phyloP scores from a whole-genome alignment of 2,888 invertebrate genomes.

The Blastobasis adustella region DNA sequence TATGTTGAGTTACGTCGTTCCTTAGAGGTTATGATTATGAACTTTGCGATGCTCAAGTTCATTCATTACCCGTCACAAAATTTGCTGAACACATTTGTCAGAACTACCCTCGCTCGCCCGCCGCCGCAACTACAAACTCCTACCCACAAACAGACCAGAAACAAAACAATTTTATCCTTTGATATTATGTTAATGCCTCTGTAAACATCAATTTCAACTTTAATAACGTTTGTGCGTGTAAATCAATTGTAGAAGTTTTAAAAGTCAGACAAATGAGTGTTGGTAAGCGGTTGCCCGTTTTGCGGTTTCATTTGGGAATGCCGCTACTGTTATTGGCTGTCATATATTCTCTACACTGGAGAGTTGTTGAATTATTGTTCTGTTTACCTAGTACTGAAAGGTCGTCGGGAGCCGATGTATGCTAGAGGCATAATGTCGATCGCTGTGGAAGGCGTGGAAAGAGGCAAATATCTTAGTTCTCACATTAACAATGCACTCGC shows the following conservation, averaged over 20 bases:
- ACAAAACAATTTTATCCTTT: slow-evolving; percentile 8
- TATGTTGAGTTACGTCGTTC: background rate
- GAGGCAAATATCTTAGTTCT: no score
- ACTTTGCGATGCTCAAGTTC: slow-evolving; percentile 17
- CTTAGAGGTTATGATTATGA: slow-evolving; percentile 11
- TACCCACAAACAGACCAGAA: background rate
- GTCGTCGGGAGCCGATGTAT: no score
- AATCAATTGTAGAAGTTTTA: background rate
- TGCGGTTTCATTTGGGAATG: no score
- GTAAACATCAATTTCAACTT: slow-evolving; percentile 5
- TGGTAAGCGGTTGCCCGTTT: no score
- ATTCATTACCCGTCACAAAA: slow-evolving; percentile 18
- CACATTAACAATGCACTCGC: no score
- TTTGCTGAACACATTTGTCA: slow-evolving; percentile 20
- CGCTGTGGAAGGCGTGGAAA: no score
- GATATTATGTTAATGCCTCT: slow-evolving; percentile 1
- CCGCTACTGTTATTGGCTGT: no score
- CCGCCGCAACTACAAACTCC: slow-evolving; percentile 9
- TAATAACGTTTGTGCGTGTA: background rate
- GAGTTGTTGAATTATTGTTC: no score
- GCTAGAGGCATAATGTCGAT: no score
- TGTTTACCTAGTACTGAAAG: no score
- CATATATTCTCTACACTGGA: no score
- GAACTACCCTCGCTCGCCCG: slow-evolving; percentile 10
- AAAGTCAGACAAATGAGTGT: slow-evolving; percentile 7